Evolutionary conservation across 2,797 vertebrate species (phyloP), one percentile per base, ranked within the genome.

Genomic region (Gallinago solitaria): DNA sequence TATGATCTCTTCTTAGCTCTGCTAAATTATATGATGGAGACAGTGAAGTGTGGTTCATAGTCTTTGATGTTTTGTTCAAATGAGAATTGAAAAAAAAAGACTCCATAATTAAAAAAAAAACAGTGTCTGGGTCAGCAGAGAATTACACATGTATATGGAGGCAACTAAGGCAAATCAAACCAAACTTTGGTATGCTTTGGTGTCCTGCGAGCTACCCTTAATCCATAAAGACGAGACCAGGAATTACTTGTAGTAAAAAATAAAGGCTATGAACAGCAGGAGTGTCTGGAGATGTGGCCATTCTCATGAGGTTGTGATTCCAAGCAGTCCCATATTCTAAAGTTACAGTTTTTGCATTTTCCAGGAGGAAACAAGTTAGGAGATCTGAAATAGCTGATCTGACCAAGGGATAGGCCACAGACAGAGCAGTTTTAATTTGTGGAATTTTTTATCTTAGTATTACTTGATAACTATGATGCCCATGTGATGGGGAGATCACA

Each of bases 261-360:
- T 33, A 79, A 83, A 76, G 16, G 9, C 20, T 80, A 14, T 43
- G 43, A 70, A 47, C 25, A 37, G 27, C 32, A 70, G 30, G 30
- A 63, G 2, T 15, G 6, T 87, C 56, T 69, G 0, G 0, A 83
- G 39, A 71, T 16, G 8, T 47, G 6, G 20, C 12, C 37, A 24
- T 16, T 53, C 54, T 8, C 33, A 19, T 39, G 27, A 68, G 13
- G 6, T 16, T 89, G 39, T 71, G 7, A 19, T 89, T 85, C 48
- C 27, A 50, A 33, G 30, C 21, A 65, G 59, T 54, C 12, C 4
- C 7, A 4, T 65, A 35, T 60, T 91, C 15, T 37, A n/a, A 81
- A 65, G 11, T 16, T 45, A 14, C 12, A 43, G 9, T 77, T 90
- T 67, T 43, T 83, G 18, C 15, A 25, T 7, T 6, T 84, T 91